Conservation (phyloP, 2,888 invertebrate species). For the Antheraea assamensis region DNA sequence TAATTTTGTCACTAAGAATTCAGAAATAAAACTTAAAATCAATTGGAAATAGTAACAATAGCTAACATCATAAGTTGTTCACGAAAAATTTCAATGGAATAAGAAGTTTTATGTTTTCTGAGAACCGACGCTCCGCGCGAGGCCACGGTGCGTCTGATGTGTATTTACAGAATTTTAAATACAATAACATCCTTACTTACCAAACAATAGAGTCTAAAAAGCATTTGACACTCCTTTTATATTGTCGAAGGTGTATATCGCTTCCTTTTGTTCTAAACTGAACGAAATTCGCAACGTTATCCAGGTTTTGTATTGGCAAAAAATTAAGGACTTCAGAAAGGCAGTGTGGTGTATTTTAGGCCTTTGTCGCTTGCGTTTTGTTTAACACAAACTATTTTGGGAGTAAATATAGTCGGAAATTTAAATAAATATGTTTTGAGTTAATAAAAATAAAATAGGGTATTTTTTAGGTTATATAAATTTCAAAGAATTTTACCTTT, state of each 20-base stretch:
- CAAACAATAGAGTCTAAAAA: conserved; percentile 22
- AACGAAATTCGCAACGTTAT: conserved; percentile 50
- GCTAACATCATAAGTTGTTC: conserved; percentile 30
- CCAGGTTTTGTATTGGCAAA: conserved; percentile 34
- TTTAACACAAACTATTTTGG: not conserved
- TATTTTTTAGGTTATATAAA: no score
- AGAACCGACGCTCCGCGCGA: conserved; percentile 19
- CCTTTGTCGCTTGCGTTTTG: conserved; percentile 18
- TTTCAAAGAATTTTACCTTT: no score
- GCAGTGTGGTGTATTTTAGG: conserved; percentile 25
- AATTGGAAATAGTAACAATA: conserved; percentile 23
- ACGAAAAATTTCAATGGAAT: conserved; percentile 59
- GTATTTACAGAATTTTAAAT: conserved; percentile 6
- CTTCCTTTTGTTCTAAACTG: conserved; percentile 66
- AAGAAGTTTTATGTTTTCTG: conserved; percentile 54
- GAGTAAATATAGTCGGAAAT: not conserved
- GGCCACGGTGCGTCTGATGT: conserved; percentile 6
- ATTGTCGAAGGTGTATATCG: conserved; percentile 27
- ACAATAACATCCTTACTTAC: conserved; percentile 16
- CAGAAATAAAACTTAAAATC: not conserved
- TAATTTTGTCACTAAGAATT: not conserved
- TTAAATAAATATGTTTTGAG: no score
- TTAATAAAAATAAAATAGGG: not conserved
- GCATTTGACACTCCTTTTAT: conserved; percentile 3
- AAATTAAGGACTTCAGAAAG: conserved; percentile 26